A percentile compares a stretch with the other conserved stretches of the same genome.
These are phyloP conservation scores for Hemibagrus wyckioides DNA, from an alignment of 2,113 vertebrate genomes.

Conservation along the genomic window DNA sequence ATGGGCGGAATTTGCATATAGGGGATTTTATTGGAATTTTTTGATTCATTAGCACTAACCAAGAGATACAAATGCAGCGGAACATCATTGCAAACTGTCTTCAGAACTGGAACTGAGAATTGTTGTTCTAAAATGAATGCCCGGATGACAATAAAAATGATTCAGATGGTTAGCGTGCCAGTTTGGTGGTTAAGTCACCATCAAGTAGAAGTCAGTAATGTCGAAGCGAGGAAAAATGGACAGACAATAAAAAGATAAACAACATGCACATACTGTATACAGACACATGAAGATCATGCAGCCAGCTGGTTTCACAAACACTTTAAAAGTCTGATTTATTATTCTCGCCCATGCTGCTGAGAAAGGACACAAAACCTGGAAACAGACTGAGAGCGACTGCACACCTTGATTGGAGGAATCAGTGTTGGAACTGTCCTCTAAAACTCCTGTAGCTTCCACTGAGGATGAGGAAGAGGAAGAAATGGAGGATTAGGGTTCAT, in stretches of 20 bases:
- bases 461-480: constrained; percentile 59
- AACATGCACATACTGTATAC: not conserved
- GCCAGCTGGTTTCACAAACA: not conserved
- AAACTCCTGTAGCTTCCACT: constrained; percentile 73
- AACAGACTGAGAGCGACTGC: constrained; percentile 40
- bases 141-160: not conserved
- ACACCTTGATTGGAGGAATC: constrained; percentile 74
- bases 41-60: not conserved
- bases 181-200: not conserved
- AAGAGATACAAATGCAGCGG: not conserved
- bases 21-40: not conserved
- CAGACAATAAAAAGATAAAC: not conserved
- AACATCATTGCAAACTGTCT: not conserved
- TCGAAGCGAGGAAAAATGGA: not conserved
- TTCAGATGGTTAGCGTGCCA: not conserved
- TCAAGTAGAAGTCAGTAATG: not conserved
- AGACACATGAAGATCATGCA: constrained; percentile 3
- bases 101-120: constrained; percentile 6
- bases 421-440: constrained; percentile 64
- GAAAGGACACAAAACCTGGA: not conserved
- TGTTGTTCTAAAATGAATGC: too few relatives aligned
- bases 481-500: constrained; percentile 38
- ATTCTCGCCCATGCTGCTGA: constrained; percentile 24
- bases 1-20: not conserved
- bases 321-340: not conserved